phyloP scores from a whole-genome alignment of 2,797 vertebrate species.

The Hafferia zeledoni region DNA sequence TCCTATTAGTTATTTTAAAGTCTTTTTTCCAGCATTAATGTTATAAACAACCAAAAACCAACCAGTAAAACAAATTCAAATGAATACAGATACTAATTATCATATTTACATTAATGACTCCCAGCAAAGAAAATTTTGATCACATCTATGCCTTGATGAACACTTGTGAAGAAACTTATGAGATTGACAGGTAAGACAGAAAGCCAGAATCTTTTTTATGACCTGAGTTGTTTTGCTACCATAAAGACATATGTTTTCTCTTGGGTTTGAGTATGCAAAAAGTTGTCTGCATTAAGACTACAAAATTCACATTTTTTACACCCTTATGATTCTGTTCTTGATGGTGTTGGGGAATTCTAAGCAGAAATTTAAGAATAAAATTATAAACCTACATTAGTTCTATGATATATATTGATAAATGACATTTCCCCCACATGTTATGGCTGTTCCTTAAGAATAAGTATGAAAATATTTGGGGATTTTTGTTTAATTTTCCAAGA shows the following conservation, averaged over 20 bases:
- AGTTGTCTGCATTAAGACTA: background rate
- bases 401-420: background rate
- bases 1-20: fast-evolving
- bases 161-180: background rate
- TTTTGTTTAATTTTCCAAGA: background rate
- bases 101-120: background rate
- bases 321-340: background rate
- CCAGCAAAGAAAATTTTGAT: background rate
- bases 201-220: background rate
- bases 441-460: background rate
- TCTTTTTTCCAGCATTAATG: background rate
- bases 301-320: background rate
- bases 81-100: background rate
- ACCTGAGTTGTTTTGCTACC: background rate
- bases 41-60: background rate
- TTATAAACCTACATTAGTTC: background rate
- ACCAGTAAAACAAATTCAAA: background rate
- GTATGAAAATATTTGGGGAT: background rate
- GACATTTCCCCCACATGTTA: background rate
- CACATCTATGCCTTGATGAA: background rate
- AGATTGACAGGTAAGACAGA: background rate
- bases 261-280: background rate
- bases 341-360: background rate
- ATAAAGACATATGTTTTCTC: background rate
- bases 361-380: background rate